Percentiles rank a stretch among this genome's conserved stretches.
phyloP scores from a whole-genome alignment of 2,888 invertebrate species.

The Malthinus seriepunctatus region DNA sequence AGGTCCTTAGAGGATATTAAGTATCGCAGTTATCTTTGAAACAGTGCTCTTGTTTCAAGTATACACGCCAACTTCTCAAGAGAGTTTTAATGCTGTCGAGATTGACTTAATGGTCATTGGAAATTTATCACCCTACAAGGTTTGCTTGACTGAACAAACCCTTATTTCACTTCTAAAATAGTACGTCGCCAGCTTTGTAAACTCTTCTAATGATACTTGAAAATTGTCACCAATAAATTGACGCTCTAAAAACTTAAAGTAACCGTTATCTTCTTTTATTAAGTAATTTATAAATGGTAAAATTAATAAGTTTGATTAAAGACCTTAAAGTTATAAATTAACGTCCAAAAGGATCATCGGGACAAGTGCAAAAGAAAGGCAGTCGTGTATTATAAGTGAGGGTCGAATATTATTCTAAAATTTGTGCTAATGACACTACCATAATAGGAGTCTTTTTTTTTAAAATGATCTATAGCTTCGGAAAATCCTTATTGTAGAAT shows the following conservation, averaged over 20 bases:
- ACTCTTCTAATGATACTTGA: conserved; percentile 19
- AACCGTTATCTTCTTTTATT: not conserved
- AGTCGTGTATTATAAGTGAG: conserved; percentile 1
- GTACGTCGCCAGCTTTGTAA: conserved; percentile 15
- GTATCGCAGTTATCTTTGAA: conserved; percentile 30
- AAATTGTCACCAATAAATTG: conserved; percentile 11
- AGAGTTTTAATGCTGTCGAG: conserved; percentile 37
- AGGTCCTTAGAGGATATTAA: conserved; percentile 28
- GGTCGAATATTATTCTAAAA: conserved; percentile 3
- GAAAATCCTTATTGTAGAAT: not conserved
- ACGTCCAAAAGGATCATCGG: no score
- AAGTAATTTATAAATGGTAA: not conserved
- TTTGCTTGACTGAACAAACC: conserved; percentile 30
- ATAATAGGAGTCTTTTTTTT: conserved; percentile 11
- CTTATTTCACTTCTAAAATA: conserved; percentile 30
- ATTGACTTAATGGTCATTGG: conserved; percentile 39
- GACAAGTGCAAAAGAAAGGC: not conserved
- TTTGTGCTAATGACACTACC: conserved; percentile 10
- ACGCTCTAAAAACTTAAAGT: not conserved
- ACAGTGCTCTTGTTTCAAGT: conserved; percentile 31
- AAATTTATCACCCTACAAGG: conserved; percentile 36
- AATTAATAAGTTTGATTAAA: not conserved
- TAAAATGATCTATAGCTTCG: conserved; percentile 13
- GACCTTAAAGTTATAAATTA: no score
- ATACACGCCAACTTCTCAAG: conserved; percentile 31